A percentile compares a stretch with the other conserved stretches of the same genome.
phyloP scores from a whole-genome alignment of 2,888 invertebrate species.

The Euphydryas editha region DNA sequence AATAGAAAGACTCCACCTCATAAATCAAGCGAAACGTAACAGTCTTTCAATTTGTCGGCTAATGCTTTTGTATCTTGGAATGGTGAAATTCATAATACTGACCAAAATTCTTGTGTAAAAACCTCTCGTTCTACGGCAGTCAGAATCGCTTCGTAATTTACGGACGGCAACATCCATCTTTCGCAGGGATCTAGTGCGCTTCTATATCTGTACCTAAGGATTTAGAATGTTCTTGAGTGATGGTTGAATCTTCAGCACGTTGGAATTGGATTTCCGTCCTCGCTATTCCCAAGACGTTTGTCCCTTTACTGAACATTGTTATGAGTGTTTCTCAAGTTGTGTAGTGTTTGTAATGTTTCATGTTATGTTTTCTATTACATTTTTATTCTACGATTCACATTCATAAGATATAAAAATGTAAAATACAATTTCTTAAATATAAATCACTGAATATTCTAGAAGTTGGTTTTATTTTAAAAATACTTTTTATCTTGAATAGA shows the following conservation, averaged over 20 bases:
- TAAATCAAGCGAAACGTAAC: slow-evolving; percentile 52
- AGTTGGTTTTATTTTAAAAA: no score
- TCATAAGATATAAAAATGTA: no score
- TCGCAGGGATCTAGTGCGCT: slow-evolving; percentile 32
- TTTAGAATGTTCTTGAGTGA: slow-evolving; percentile 33
- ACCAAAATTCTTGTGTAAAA: slow-evolving; percentile 32
- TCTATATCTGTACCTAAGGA: slow-evolving; percentile 22
- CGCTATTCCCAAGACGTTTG: slow-evolving; percentile 27
- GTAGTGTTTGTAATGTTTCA: slow-evolving; percentile 5
- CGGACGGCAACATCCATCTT: slow-evolving; percentile 44
- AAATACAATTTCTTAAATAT: no score
- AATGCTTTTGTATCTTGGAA: slow-evolving; percentile 48
- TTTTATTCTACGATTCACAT: not conserved
- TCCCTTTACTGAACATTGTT: slow-evolving; percentile 17
- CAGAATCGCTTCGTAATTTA: slow-evolving; percentile 47
- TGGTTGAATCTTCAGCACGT: slow-evolving; percentile 31
- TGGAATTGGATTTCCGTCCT: slow-evolving; percentile 34
- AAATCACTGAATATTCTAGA: no score
- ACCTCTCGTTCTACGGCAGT: slow-evolving; percentile 38
- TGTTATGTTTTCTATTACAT: not conserved
- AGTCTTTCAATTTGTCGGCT: slow-evolving; percentile 53
- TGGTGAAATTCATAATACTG: slow-evolving; percentile 42
- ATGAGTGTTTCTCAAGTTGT: slow-evolving; percentile 14
- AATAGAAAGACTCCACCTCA: slow-evolving; percentile 39
- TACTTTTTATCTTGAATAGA: no score